Conservation (phyloP, 2,113 vertebrate species). For the Diphyllodes magnificus region DNA sequence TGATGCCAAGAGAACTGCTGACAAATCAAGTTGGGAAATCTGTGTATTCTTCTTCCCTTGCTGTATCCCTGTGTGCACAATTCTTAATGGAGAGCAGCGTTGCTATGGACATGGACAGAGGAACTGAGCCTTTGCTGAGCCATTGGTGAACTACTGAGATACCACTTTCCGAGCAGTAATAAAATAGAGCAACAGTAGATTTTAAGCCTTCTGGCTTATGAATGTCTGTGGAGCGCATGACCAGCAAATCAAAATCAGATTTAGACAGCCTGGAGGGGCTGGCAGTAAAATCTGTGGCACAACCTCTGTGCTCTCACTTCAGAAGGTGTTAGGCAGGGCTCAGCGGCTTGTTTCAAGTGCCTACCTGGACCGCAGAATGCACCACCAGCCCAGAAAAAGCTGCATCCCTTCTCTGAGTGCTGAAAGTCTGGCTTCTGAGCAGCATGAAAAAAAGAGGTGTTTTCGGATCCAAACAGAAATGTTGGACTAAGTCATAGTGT, state of each 20-base stretch:
- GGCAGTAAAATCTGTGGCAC: background rate
- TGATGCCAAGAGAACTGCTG: background rate
- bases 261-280: background rate
- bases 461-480: background rate
- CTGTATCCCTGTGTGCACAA: background rate
- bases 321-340: background rate
- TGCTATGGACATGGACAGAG: background rate
- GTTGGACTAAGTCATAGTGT: background rate
- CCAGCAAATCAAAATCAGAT: constrained; percentile 12
- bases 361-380: background rate
- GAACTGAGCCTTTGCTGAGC: background rate
- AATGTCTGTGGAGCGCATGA: background rate
- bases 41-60: background rate
- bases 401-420: background rate
- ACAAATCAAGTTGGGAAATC: background rate
- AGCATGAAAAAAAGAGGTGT: background rate
- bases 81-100: background rate
- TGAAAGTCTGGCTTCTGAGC: background rate
- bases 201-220: background rate
- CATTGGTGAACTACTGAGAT: background rate
- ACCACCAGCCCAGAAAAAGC: background rate
- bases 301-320: background rate
- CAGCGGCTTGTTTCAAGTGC: background rate
- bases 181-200: background rate
- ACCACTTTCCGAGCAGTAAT: background rate